A percentile compares a stretch with the other conserved stretches of the same genome.
Evolutionary conservation across 1,140 invertebrate genomes (phyloP).

Genomic region (Aphelenchoides besseyi): DNA sequence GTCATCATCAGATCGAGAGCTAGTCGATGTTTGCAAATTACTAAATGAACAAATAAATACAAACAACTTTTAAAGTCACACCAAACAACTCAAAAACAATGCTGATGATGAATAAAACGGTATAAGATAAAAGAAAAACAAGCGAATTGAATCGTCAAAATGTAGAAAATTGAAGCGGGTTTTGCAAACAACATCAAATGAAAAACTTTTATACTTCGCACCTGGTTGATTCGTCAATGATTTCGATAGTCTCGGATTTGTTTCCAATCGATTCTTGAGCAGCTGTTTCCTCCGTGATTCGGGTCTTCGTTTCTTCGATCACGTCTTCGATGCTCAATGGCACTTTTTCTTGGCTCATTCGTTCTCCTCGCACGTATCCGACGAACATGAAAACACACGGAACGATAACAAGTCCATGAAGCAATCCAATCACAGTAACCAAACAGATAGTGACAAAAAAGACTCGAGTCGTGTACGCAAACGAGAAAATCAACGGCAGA

Average conservation of each 20-base stretch:
- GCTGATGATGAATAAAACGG: background rate
- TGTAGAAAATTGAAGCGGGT: background rate
- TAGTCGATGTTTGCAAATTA: no score
- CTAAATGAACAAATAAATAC: background rate
- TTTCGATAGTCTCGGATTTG: background rate
- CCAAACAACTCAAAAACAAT: background rate
- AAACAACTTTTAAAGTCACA: background rate
- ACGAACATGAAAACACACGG: conserved; percentile 62
- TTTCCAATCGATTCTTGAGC: background rate
- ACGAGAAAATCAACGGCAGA: conserved; percentile 66
- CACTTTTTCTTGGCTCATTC: background rate
- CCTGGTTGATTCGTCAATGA: conserved; percentile 9
- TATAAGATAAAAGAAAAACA: background rate
- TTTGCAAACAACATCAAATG: background rate
- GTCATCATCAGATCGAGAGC: background rate
- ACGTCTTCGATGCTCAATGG: background rate
- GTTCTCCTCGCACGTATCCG: conserved; percentile 7
- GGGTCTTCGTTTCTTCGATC: background rate
- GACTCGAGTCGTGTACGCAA: conserved; percentile 41
- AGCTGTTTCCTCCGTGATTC: background rate
- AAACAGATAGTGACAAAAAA: conserved; percentile 65
- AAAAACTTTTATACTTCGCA: no score
- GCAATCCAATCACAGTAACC: conserved; percentile 62
- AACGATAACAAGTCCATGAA: conserved; percentile 64
- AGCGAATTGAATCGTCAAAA: background rate